Percentiles rank a stretch among this genome's conserved stretches.
Evolutionary conservation across 2,888 invertebrate genomes (phyloP).

Genomic region (Drosophila rellima): DNA sequence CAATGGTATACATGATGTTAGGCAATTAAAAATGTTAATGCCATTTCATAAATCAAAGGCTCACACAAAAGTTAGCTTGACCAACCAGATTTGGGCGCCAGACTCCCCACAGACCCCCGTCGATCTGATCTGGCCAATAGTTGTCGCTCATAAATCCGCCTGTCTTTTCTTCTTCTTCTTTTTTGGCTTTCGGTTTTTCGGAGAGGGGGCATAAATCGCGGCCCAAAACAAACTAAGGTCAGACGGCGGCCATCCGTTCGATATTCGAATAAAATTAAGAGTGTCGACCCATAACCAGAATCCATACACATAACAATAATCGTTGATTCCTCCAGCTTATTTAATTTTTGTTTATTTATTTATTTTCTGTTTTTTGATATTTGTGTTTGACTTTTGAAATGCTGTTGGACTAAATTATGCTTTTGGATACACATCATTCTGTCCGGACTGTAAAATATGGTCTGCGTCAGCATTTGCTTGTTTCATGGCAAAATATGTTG

Average conservation of each 20-base stretch:
- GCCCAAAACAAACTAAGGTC: constrained; percentile 51
- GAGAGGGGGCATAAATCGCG: constrained; percentile 64
- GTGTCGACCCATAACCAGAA: constrained; percentile 58
- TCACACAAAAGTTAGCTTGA: constrained; percentile 23
- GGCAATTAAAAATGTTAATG: constrained; percentile 85
- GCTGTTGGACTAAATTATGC: constrained; percentile 62
- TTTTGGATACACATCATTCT: constrained; percentile 53
- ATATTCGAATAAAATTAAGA: constrained; percentile 71
- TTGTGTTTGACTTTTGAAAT: constrained; percentile 32
- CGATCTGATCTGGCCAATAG: constrained; percentile 70
- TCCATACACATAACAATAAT: constrained; percentile 45
- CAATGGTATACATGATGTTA: constrained; percentile 83
- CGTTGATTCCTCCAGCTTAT: constrained; percentile 51
- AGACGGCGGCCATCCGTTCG: constrained; percentile 37
- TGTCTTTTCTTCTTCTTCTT: constrained; percentile 48
- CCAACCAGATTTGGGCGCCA: constrained; percentile 73
- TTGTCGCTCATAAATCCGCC: constrained; percentile 77
- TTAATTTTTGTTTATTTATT: no score
- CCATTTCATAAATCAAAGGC: constrained; percentile 82
- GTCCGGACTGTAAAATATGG: constrained; percentile 67
- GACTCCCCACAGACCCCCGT: constrained; percentile 25
- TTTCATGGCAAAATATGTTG: constrained; percentile 78
- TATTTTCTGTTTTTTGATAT: constrained; percentile 25
- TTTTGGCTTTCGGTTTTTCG: not conserved
- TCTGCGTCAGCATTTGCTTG: constrained; percentile 62